Base-by-base conservation (phyloP, 2,113 vertebrate species). In the Ciconia boyciana region DNA sequence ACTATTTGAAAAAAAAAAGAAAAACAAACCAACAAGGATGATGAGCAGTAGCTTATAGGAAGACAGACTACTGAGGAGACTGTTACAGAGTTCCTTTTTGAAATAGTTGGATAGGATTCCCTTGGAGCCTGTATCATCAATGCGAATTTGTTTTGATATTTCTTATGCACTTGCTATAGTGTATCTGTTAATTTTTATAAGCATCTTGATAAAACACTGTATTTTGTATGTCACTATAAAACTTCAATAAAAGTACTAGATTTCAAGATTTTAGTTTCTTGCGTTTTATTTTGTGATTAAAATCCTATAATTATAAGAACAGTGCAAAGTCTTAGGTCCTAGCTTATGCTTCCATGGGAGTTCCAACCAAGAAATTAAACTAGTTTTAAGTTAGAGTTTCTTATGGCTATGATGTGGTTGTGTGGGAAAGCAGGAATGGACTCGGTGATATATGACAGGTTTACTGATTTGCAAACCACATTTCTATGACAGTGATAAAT, bases 361-460 rank as follows among this genome's bases (percentile, higher is more conserved):
- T 76, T 79, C 44, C 16, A 83, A 29, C 24, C 34, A 85, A 69
- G 14, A 79, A 82, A 72, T 82, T 44, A 25, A 78, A 51, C 24
- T 9, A 4, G 4, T 57, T 92, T 57, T 60, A 82, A 51, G 16
- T 80, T 83, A 32, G 32, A 20, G 10, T 72, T 85, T 83, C 13
- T 72, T 93, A 39, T 48, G 41, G 36, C 28, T 65, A 9, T 52
- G 15, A 36, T 61, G 6, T 55, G 13, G 16, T 71, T 78, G 71
- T 72, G 16, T 91, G 36, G 31, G 66, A 87, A 89, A 79, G 65
- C 48, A 36, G 20, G 52, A 60, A 84, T 51, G 10, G 14, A 48
- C 15, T 71, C 1, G 0, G 25, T 71, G 19, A 29, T 72, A 51
- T 0, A 7, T n/a, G 48, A 15, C 43, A 55, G 16, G 32, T 60